phyloP scores from a whole-genome alignment of 2,888 invertebrate species.

The Polydrusus cervinus region DNA sequence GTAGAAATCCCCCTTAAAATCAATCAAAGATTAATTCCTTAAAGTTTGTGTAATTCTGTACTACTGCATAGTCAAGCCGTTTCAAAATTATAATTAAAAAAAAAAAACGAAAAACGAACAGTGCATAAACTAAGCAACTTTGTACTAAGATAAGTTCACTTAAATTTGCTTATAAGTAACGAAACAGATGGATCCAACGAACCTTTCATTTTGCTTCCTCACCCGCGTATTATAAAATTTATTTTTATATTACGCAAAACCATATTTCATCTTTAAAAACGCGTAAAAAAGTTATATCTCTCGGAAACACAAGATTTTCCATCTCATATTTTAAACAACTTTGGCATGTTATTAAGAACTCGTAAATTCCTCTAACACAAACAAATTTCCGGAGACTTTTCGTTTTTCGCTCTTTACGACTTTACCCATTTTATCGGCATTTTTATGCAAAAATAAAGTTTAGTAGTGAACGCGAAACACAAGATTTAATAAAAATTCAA shows the following conservation, averaged over 20 bases:
- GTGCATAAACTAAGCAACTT: too few species aligned
- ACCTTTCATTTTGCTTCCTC: too few species aligned
- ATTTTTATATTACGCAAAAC: background rate
- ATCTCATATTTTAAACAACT: constrained; percentile 11
- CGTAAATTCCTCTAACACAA: constrained; percentile 11
- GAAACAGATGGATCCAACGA: too few species aligned
- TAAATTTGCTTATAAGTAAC: too few species aligned
- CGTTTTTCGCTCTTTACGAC: constrained; percentile 6
- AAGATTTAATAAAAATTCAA: background rate
- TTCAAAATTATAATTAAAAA: too few species aligned
- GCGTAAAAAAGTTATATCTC: background rate
- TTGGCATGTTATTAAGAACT: constrained; percentile 5
- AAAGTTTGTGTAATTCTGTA: too few species aligned
- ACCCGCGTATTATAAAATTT: background rate
- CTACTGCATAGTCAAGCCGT: too few species aligned
- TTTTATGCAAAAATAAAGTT: constrained; percentile 7
- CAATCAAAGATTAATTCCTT: too few species aligned
- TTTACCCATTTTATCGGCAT: constrained; percentile 9
- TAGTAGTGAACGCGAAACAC: background rate
- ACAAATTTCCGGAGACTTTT: constrained; percentile 16
- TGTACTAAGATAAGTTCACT: too few species aligned
- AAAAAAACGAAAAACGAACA: too few species aligned
- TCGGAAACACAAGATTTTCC: constrained; percentile 4
- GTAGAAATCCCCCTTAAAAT: too few species aligned
- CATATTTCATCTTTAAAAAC: background rate